Evolutionary conservation across 2,797 vertebrate genomes (phyloP), one percentile per base, ranked within the genome.

Genomic region (Chaunax sp.): DNA sequence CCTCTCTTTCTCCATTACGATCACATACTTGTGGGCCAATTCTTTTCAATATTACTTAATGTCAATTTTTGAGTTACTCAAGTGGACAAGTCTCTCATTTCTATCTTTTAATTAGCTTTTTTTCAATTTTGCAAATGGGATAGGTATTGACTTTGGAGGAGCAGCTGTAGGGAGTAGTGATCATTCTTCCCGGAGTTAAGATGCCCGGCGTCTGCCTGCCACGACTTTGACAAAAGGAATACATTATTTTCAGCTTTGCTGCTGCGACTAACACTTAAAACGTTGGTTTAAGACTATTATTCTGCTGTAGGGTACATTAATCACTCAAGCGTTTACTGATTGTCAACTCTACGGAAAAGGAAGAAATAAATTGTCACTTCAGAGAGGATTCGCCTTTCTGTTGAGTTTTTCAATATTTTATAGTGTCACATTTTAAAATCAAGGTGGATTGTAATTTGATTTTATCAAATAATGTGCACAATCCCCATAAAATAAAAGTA

Each of bases 91-190:
- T 71, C 71, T 76, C 65, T 81, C 58, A 64, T 75, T 86, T 88
- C 68, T 75, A 56, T 70, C 61, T 71, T 83, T 85, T 85, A 85
- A 85, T 90, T 86, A 76, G 56, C 67, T 82, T 86, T 82, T 88
- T 82, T 88, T 83, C 77, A 78, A 81, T 88, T 89, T 78, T 79
- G 60, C 58, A 82, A 84, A 89, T 84, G 67, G 66, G 81, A 82
- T 74, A 38, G 72, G 80, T 86, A 86, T 87, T 75, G 84, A 85
- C 77, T 87, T 38, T 40, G 26, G 56, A 50, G 69, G 52, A 77
- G 66, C 46, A 51, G 64, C 62, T 75, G 50, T 23, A 52, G 61
- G 57, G 67, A 71, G 64, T 20, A 37, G 64, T 25, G 62, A 82
- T 86, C 59, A 30, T 38, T 80, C 78, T 66, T 78, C 26, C 26